A percentile compares a stretch with the other conserved stretches of the same genome.
These are phyloP conservation scores for Carcina quercana DNA, from an alignment of 2,888 invertebrate species.

Conservation along the genomic window DNA sequence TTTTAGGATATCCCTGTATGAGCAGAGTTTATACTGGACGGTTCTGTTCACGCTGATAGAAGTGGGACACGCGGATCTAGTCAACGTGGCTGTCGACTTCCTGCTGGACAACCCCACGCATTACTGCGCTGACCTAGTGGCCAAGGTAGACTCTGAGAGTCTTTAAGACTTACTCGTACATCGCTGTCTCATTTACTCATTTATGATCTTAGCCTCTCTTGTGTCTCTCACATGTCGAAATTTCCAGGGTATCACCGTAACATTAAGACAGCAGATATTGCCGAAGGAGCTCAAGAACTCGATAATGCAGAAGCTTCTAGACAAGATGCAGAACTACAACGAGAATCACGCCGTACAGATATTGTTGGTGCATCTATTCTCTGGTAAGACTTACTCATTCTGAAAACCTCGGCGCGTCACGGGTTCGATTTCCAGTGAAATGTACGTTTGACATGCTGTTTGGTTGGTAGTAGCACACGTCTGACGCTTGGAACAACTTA, in stretches of 20 bases:
- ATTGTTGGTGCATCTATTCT: conserved; percentile 59
- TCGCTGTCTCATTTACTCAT: too few relatives aligned
- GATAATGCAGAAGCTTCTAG: conserved; percentile 48
- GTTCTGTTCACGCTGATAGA: conserved; percentile 55
- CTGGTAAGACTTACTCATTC: conserved; percentile 46
- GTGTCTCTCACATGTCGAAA: background rate
- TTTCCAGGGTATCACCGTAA: conserved; percentile 51
- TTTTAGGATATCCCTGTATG: conserved; percentile 61
- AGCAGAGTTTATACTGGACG: conserved; percentile 62
- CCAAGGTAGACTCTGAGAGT: conserved; percentile 37
- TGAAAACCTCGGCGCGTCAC: background rate
- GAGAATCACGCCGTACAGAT: conserved; percentile 54
- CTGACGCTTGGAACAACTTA: too few relatives aligned
- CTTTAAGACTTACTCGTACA: too few relatives aligned
- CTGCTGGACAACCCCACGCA: conserved; percentile 47
- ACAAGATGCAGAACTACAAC: conserved; percentile 46
- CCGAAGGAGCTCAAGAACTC: conserved; percentile 58
- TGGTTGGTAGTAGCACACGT: background rate
- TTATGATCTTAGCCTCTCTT: too few relatives aligned
- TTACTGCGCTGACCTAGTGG: conserved; percentile 56
- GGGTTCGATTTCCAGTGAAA: background rate
- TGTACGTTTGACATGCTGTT: background rate
- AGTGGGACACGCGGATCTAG: conserved; percentile 50
- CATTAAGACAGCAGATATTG: conserved; percentile 47
- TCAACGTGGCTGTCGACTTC: conserved; percentile 54